Evolutionary conservation across 2,888 invertebrate genomes (phyloP), one percentile per base, ranked within the genome.

Genomic region (Aleiodes testaceus): DNA sequence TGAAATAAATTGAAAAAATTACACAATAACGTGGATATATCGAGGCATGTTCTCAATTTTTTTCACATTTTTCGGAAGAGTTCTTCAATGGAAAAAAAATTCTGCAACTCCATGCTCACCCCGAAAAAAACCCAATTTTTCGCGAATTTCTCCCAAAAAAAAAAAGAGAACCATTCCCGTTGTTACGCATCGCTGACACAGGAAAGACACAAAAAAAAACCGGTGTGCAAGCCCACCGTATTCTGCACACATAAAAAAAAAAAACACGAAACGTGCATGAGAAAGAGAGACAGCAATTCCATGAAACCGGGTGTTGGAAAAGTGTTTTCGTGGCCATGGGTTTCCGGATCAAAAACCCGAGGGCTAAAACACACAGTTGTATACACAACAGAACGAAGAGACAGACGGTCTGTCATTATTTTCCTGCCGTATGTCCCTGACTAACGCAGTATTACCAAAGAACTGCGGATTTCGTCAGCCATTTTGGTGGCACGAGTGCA

Each of bases 401-500:
- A 47, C 71, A 66, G 68, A 67, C 64, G 16, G 50, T 26, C 85
- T 83, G 84, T 86, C 85, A 87, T 86, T 85, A 87, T 82, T 84
- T 82, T 79, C 81, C 82, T 73, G 81, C 85, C 86, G 85, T 86
- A 84, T 86, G 85, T 86, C 85, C 85, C 9, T 18, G 18, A 26
- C 14, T 59, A 42, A n/a, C 30, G 26, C 55, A 16, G 36, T 52
- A 49, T 18, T 53, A 53, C 36, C 65, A 70, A 70, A 75, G 64
- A 74, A 67, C 69, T 26, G 75, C 70, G 70, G 65, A 75, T 72
- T 72, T 72, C 72, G 50, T 14, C 59, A 66, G 20, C 67, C 66
- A 42, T 63, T 55, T 59, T 50, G 50, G 66, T 79, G 79, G 80
- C 78, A 78, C 84, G 84, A 78, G 79, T 82, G 82, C 84, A 84